These are phyloP conservation scores for Pseudonaja textilis DNA, from an alignment of 2,113 vertebrate genomes.

Conservation along the genomic window DNA sequence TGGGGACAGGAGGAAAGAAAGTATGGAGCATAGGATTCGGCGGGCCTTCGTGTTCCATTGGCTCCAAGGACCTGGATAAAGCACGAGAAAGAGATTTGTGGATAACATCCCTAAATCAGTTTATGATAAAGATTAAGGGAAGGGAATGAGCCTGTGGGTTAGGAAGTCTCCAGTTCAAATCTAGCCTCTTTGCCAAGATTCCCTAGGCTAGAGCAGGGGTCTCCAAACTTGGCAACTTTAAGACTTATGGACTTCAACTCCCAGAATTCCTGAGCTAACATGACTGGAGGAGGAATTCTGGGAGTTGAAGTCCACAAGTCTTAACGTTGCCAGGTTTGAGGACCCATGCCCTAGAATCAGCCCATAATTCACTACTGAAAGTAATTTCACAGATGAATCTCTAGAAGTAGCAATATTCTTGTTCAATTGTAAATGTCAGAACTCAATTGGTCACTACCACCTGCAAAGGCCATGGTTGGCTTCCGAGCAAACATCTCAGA, in stretches of 20 bases:
- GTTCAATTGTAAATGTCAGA: neutral
- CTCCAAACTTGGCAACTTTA: no score
- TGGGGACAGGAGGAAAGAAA: constrained; percentile 71
- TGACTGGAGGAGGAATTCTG: no score
- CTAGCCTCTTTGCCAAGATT: neutral
- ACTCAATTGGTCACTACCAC: no score
- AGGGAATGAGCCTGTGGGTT: neutral
- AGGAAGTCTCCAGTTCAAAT: neutral
- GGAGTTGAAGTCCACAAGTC: no score
- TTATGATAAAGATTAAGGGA: neutral
- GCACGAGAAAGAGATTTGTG: neutral
- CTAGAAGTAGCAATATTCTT: neutral
- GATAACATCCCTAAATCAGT: neutral
- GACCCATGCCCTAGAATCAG: neutral
- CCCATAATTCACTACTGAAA: neutral
- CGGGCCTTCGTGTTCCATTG: constrained; percentile 74
- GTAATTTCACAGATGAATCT: neutral
- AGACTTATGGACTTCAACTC: no score
- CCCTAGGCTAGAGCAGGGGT: no score
- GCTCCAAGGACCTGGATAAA: constrained; percentile 76
- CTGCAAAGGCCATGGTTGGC: neutral
- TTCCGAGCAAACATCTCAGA: neutral
- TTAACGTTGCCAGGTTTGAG: no score
- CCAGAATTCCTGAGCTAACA: no score
- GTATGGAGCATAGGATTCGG: constrained; percentile 68